These are phyloP conservation scores for Aporophyla lueneburgensis DNA, from an alignment of 2,888 invertebrate genomes.

Conservation along the genomic window DNA sequence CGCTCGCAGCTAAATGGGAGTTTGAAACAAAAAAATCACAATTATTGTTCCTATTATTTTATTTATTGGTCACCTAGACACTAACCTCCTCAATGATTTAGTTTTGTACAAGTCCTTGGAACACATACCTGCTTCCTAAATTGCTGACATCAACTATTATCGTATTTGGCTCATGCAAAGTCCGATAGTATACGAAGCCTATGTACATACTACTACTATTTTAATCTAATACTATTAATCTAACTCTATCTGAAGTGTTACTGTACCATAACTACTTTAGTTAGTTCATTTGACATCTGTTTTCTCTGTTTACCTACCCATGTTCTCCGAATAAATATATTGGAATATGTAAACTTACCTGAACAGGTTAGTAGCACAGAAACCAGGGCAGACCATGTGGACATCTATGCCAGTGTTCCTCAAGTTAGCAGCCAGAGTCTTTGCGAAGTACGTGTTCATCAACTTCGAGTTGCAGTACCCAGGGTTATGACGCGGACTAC, in stretches of 20 bases:
- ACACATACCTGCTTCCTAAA: not conserved
- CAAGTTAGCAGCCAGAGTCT: conserved; percentile 91
- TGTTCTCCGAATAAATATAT: not conserved
- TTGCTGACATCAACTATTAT: not conserved
- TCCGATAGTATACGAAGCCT: not conserved
- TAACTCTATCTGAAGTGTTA: not conserved
- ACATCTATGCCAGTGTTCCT: conserved; percentile 91
- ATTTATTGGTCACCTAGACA: not conserved
- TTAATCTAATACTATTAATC: too few species aligned
- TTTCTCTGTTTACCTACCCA: not conserved
- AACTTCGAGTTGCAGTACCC: conserved; percentile 95
- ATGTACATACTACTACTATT: too few species aligned
- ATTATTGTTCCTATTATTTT: not conserved
- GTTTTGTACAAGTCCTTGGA: not conserved
- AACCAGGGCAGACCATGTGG: conserved; percentile 94
- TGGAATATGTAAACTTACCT: conserved; percentile 83
- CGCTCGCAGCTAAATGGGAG: too few species aligned
- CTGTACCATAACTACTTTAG: not conserved
- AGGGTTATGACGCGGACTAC: conserved; percentile 85
- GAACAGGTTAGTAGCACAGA: conserved; percentile 94
- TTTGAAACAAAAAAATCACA: too few species aligned
- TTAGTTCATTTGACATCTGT: not conserved
- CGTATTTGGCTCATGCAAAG: not conserved
- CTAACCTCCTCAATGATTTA: not conserved
- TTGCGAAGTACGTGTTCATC: conserved; percentile 93